These are phyloP conservation scores for Azorinus chamasolen DNA, from an alignment of 2,888 invertebrate genomes.

Conservation along the genomic window DNA sequence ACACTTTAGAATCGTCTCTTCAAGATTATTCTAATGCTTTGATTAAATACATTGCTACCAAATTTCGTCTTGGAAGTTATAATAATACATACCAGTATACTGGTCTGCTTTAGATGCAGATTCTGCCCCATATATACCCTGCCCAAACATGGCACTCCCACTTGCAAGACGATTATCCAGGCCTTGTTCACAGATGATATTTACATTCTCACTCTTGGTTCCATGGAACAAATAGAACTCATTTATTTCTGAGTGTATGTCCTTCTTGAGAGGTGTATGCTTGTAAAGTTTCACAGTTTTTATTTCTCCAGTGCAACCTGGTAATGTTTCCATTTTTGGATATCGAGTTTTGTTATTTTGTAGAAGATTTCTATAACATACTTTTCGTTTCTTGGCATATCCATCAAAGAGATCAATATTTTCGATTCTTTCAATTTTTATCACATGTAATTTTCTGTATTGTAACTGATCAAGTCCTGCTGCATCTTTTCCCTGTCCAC, in stretches of 20 bases:
- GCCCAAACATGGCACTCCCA: constrained; percentile 70
- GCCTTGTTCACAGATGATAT: constrained; percentile 67
- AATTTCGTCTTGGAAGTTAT: too few relatives aligned
- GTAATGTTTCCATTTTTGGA: constrained; percentile 15
- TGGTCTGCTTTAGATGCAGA: constrained; percentile 78
- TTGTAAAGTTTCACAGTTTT: not conserved
- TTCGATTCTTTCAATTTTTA: constrained; percentile 73
- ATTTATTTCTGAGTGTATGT: constrained; percentile 47
- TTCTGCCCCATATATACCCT: constrained; percentile 76
- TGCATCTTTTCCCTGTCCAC: constrained; percentile 75
- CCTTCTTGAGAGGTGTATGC: constrained; percentile 2
- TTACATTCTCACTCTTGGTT: constrained; percentile 61
- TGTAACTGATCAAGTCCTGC: constrained; percentile 23
- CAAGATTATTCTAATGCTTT: too few relatives aligned
- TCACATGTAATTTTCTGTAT: constrained; percentile 53
- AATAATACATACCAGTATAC: constrained; percentile 51
- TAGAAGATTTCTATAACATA: constrained; percentile 53
- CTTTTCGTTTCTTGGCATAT: constrained; percentile 59
- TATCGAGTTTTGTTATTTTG: not conserved
- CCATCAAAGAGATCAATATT: constrained; percentile 66
- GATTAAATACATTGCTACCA: too few relatives aligned
- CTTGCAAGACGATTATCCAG: constrained; percentile 66
- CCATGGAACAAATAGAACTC: constrained; percentile 77
- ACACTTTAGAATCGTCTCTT: too few relatives aligned
- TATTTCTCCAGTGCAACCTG: not conserved